phyloP scores from a whole-genome alignment of 1,140 invertebrate species.

The Listronotus bonariensis region DNA sequence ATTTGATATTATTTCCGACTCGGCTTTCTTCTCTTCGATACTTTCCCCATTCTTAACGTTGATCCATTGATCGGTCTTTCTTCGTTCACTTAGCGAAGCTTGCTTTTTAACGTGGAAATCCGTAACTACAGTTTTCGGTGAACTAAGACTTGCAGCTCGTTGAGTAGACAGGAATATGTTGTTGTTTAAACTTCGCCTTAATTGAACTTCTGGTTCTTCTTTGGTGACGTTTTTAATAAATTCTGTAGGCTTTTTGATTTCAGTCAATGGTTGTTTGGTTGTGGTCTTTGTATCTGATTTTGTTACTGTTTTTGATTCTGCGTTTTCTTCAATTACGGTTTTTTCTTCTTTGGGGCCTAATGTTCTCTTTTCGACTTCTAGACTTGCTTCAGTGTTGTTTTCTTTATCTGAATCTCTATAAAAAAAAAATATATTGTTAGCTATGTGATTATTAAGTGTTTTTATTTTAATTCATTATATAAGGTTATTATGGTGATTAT shows the following conservation, averaged over 20 bases:
- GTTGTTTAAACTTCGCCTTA: constrained; percentile 30
- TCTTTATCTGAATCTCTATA: constrained; percentile 53
- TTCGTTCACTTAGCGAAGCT: constrained; percentile 41
- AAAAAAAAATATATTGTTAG: background rate
- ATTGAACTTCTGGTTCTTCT: constrained; percentile 29
- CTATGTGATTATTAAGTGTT: background rate
- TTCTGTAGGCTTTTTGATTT: constrained; percentile 42
- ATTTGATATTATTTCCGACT: constrained; percentile 44
- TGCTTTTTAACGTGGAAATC: constrained; percentile 45
- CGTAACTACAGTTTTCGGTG: constrained; percentile 31
- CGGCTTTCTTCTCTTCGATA: constrained; percentile 33
- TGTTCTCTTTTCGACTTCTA: constrained; percentile 68
- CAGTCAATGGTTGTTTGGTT: constrained; percentile 38
- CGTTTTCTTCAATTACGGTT: constrained; percentile 11
- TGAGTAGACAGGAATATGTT: constrained; percentile 43
- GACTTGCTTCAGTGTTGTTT: constrained; percentile 56
- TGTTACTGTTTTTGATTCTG: constrained; percentile 22
- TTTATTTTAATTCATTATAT: too few relatives aligned
- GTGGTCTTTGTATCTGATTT: constrained; percentile 18
- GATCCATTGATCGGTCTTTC: constrained; percentile 48
- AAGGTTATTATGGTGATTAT: too few relatives aligned
- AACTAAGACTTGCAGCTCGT: constrained; percentile 44
- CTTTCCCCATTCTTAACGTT: constrained; percentile 42
- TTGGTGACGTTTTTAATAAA: constrained; percentile 15
- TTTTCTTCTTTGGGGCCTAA: constrained; percentile 47